A percentile compares a stretch with the other conserved stretches of the same genome.
These are phyloP conservation scores for Drosophila neonasuta DNA, from an alignment of 2,888 invertebrate genomes.

Conservation along the genomic window DNA sequence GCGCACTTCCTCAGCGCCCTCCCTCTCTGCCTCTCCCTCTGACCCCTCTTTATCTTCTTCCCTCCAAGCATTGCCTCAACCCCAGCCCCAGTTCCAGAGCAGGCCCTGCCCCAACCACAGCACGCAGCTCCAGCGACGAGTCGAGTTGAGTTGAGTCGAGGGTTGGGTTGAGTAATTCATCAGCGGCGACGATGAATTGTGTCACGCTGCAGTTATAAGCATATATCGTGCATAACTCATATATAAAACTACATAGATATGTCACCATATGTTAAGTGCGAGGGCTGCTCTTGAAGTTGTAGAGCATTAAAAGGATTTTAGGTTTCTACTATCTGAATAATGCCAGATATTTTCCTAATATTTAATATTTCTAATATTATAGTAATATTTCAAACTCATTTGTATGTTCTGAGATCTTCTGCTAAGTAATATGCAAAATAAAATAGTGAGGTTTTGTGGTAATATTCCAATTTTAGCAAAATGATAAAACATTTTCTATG, in stretches of 20 bases:
- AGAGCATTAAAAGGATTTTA: not conserved
- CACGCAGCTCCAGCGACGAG: not conserved
- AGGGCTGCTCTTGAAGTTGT: constrained; percentile 25
- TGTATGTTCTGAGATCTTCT: too few species aligned
- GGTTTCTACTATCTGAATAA: not conserved
- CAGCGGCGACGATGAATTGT: constrained; percentile 67
- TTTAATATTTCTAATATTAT: too few species aligned
- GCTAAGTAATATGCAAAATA: too few species aligned
- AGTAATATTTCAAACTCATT: too few species aligned
- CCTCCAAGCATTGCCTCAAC: not conserved
- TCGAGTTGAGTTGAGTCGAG: constrained; percentile 39
- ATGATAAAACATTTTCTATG: too few species aligned
- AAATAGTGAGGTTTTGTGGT: too few species aligned
- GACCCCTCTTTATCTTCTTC: not conserved
- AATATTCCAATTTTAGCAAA: too few species aligned
- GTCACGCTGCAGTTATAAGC: constrained; percentile 57
- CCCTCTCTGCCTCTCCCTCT: not conserved
- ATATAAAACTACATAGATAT: constrained; percentile 12
- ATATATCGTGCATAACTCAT: constrained; percentile 36
- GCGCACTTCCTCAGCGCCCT: constrained; percentile 70
- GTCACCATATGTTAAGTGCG: constrained; percentile 12
- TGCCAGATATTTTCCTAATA: too few species aligned
- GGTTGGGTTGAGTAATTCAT: constrained; percentile 62
- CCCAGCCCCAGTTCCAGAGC: constrained; percentile 6
- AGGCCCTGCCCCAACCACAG: constrained; percentile 7